A percentile compares a stretch with the other conserved stretches of the same genome.
phyloP scores from a whole-genome alignment of 2,113 vertebrate genomes.

The Grallaria varia region DNA sequence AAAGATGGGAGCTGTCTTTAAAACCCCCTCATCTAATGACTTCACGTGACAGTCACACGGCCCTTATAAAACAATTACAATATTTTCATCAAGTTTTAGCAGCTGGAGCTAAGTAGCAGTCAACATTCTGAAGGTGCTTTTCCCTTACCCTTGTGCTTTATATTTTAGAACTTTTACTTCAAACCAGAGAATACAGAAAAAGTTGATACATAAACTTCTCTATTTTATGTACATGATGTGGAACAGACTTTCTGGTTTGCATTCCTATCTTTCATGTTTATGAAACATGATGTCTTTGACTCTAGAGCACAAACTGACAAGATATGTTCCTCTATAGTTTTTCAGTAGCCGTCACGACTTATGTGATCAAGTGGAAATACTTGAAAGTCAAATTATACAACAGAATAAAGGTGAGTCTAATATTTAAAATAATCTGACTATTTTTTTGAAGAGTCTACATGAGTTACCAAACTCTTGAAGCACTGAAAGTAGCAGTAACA shows the following conservation, averaged over 20 bases:
- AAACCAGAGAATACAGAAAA: not conserved
- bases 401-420: not conserved
- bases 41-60: not conserved
- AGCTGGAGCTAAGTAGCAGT: not conserved
- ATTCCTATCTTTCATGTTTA: not conserved
- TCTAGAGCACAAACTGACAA: not conserved
- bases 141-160: not conserved
- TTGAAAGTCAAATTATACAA: not conserved
- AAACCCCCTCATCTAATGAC: not conserved
- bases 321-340: not conserved
- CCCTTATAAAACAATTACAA: not conserved
- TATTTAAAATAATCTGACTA: not conserved
- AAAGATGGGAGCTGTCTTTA: not conserved
- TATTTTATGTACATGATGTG: not conserved
- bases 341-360: not conserved
- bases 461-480: not conserved
- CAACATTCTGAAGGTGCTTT: not conserved
- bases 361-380: not conserved
- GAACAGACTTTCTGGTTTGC: not conserved
- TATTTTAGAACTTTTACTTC: not conserved
- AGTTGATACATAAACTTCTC: not conserved
- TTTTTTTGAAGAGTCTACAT: not conserved
- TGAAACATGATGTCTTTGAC: slow-evolving; percentile 3
- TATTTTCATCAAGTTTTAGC: not conserved
- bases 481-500: not conserved